phyloP scores from a whole-genome alignment of 2,797 vertebrate genomes.

The Anguilla obscura region DNA sequence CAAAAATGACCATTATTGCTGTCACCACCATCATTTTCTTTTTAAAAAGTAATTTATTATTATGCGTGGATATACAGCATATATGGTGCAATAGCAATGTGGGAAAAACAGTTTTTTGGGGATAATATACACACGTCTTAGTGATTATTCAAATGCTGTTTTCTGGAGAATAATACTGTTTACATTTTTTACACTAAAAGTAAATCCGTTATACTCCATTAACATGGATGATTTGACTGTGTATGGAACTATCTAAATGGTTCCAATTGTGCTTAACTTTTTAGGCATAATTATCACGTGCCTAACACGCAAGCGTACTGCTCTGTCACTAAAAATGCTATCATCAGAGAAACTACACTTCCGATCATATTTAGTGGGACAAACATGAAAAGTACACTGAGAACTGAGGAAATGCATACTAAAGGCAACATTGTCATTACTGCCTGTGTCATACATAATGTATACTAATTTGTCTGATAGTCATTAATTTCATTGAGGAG shows the following conservation, averaged over 20 bases:
- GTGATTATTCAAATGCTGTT: background rate
- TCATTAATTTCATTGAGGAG: too few relatives aligned
- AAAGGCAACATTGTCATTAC: background rate
- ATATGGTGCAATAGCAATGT: background rate
- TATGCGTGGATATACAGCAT: background rate
- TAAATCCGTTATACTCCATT: background rate
- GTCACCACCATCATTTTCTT: too few relatives aligned
- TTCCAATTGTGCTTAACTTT: background rate
- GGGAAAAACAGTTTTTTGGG: too few relatives aligned
- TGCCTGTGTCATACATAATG: background rate
- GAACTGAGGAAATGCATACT: background rate
- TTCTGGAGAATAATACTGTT: background rate
- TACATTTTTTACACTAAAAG: background rate
- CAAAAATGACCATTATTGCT: too few relatives aligned
- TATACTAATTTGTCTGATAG: background rate
- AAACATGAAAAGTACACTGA: background rate
- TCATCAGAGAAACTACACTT: background rate
- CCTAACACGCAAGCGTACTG: background rate
- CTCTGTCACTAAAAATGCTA: background rate
- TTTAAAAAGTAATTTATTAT: background rate
- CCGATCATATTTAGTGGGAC: background rate
- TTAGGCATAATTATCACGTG: background rate
- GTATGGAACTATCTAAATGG: background rate
- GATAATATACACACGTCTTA: background rate
- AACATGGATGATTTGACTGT: background rate